Conservation (phyloP, 2,113 vertebrate genomes). For the Strigops habroptila region DNA sequence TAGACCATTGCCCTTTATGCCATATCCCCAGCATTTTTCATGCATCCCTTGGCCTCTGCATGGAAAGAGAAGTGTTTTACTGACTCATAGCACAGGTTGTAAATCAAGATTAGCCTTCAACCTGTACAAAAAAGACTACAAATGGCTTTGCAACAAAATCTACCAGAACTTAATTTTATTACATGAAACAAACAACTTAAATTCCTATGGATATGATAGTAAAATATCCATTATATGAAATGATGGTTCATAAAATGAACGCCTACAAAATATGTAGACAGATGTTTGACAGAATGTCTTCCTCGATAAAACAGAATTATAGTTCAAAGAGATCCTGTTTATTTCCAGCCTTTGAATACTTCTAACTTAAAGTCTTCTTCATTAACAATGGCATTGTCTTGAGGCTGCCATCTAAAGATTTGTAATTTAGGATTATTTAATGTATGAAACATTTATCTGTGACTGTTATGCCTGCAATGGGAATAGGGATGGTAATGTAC, state of each 20-base stretch:
- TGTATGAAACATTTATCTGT: background rate
- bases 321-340: background rate
- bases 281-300: conserved; percentile 8
- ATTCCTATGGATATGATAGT: background rate
- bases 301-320: background rate
- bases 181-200: background rate
- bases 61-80: background rate
- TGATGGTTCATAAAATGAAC: background rate
- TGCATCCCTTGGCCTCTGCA: background rate
- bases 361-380: background rate
- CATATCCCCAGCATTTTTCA: background rate
- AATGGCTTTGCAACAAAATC: background rate
- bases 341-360: background rate
- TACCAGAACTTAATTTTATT: background rate
- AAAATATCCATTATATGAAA: conserved; percentile 10
- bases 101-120: background rate
- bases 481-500: background rate
- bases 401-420: background rate
- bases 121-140: background rate
- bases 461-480: background rate
- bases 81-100: rapidly evolving
- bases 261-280: conserved; percentile 1
- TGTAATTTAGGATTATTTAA: background rate
- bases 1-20: background rate
- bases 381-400: background rate